These are phyloP conservation scores for Drepanosiphum platanoidis DNA, from an alignment of 2,888 invertebrate genomes.

Conservation along the genomic window DNA sequence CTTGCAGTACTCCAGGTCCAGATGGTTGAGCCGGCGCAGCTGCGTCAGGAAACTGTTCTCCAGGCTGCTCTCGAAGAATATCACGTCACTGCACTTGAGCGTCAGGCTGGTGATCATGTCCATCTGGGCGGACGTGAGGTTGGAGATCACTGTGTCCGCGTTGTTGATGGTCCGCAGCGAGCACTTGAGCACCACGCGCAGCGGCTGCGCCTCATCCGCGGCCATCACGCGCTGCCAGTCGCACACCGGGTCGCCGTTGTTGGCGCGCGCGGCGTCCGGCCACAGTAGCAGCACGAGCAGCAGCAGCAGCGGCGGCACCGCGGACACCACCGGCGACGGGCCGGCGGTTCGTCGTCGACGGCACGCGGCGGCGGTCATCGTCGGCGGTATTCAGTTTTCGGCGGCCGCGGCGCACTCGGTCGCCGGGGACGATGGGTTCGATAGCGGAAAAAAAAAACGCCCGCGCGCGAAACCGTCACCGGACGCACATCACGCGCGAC, in stretches of 20 bases:
- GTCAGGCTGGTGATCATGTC: constrained; percentile 76
- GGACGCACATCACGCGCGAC: constrained; percentile 50
- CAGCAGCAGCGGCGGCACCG: neutral
- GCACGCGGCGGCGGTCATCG: constrained; percentile 8
- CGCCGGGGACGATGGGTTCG: neutral
- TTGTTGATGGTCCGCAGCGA: constrained; percentile 78
- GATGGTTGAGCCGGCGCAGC: constrained; percentile 75
- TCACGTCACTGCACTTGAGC: constrained; percentile 79
- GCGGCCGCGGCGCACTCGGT: neutral
- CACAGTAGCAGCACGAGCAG: neutral
- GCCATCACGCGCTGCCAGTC: constrained; percentile 74
- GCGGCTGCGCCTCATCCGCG: constrained; percentile 67
- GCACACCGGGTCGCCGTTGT: constrained; percentile 78
- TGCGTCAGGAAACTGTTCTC: constrained; percentile 68
- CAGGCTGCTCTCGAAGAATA: constrained; percentile 79
- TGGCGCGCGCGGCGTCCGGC: constrained; percentile 64
- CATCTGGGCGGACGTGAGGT: constrained; percentile 76
- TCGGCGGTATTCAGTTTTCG: constrained; percentile 4
- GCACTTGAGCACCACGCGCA: constrained; percentile 68
- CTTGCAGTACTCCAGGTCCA: constrained; percentile 88
- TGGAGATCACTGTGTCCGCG: constrained; percentile 76
- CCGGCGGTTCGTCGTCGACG: constrained; percentile 32
- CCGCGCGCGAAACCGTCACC: constrained; percentile 38
- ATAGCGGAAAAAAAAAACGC: neutral
- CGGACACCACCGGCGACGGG: neutral